A percentile compares a stretch with the other conserved stretches of the same genome.
phyloP scores from a whole-genome alignment of 2,113 vertebrate species.

The Ibidorhyncha struthersii region DNA sequence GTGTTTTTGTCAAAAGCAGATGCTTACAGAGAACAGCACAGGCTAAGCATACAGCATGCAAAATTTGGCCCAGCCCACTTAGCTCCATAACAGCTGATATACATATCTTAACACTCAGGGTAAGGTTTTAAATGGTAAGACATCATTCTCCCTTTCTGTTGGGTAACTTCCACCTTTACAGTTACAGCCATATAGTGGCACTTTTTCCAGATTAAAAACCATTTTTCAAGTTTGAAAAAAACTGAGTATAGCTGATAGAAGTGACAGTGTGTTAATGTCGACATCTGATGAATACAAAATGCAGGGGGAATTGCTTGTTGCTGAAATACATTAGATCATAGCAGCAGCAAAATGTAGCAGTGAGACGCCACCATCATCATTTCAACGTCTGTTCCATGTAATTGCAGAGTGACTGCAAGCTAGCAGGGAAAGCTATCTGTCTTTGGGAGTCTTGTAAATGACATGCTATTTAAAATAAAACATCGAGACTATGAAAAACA shows the following conservation, averaged over 20 bases:
- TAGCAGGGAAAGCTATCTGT: conserved; percentile 23
- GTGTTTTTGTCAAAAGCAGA: not conserved
- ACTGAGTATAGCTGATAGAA: not conserved
- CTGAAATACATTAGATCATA: conserved; percentile 48
- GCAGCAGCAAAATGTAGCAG: conserved; percentile 54
- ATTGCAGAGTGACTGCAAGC: conserved; percentile 57
- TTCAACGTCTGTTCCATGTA: conserved; percentile 30
- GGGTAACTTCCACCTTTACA: not conserved
- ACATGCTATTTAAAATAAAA: conserved; percentile 61
- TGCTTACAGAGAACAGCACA: not conserved
- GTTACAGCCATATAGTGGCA: not conserved
- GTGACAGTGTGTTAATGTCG: conserved; percentile 32
- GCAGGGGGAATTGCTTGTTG: conserved; percentile 32
- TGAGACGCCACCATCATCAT: conserved; percentile 25
- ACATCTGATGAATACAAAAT: conserved; percentile 56
- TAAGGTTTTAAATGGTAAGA: not conserved
- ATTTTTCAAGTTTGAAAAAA: conserved; percentile 22
- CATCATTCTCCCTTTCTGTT: not conserved
- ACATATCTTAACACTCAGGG: not conserved
- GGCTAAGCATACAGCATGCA: not conserved
- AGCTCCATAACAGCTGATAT: not conserved
- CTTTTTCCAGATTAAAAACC: conserved; percentile 21
- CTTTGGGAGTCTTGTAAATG: conserved; percentile 46
- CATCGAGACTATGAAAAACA: conserved; percentile 48
- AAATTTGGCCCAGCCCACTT: not conserved